Evolutionary conservation across 1,140 invertebrate species (phyloP).

Genomic region (Cherax destructor): DNA sequence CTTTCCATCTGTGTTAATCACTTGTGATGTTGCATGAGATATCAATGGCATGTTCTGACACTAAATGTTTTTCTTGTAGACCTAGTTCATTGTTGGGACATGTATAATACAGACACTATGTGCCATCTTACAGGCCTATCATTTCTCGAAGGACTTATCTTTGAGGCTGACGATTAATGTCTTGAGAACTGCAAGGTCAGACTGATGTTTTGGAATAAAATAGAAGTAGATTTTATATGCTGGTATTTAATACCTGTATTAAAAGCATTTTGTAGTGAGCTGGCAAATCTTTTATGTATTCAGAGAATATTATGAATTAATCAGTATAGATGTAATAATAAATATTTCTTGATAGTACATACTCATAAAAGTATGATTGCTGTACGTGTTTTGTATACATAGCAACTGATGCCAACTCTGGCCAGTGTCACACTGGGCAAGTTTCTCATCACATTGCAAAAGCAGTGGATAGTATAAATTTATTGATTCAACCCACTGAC

Average conservation of each 20-base stretch:
- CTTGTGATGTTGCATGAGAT: not conserved
- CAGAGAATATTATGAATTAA: no score
- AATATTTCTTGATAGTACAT: no score
- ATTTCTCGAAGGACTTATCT: constrained; percentile 64
- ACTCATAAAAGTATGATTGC: no score
- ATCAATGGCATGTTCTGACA: not conserved
- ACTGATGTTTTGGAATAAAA: not conserved
- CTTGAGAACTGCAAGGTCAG: not conserved
- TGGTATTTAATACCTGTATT: not conserved
- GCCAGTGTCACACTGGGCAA: no score
- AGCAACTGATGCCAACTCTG: no score
- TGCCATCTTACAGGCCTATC: constrained; percentile 46
- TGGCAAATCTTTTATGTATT: not conserved
- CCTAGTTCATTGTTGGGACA: not conserved
- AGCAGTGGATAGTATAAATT: no score
- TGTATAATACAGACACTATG: not conserved
- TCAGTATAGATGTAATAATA: no score
- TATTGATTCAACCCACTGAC: no score
- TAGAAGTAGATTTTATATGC: not conserved
- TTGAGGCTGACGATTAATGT: constrained; percentile 51
- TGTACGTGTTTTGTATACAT: no score
- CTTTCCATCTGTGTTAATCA: not conserved
- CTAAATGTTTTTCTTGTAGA: not conserved
- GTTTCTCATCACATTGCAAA: no score
- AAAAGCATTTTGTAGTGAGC: not conserved